Evolutionary conservation across 2,113 vertebrate species (phyloP).

Genomic region (Eulemur macaco): DNA sequence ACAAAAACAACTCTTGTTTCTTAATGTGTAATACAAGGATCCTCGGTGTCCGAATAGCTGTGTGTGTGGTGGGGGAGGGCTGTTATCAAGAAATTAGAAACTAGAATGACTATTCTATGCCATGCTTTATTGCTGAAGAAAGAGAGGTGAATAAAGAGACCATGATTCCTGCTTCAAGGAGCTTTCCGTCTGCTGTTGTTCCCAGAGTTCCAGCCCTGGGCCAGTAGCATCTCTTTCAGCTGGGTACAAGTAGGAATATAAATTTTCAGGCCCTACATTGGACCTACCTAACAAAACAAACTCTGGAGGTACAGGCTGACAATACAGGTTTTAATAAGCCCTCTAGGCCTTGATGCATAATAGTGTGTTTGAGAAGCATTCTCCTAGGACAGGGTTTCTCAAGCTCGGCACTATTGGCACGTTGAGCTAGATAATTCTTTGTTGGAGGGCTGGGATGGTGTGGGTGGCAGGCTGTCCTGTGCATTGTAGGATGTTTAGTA

Average conservation of each 20-base stretch:
- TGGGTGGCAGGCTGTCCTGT: rapidly evolving
- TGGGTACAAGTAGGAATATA: not conserved
- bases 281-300: not conserved
- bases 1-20: not conserved
- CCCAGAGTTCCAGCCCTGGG: not conserved
- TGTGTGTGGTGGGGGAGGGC: not conserved
- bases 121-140: not conserved
- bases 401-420: rapidly evolving
- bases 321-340: not conserved
- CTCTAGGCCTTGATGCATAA: not conserved
- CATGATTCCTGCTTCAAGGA: not conserved
- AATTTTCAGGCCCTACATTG: not conserved
- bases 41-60: not conserved
- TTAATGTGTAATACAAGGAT: not conserved
- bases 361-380: not conserved
- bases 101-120: not conserved
- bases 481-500: not conserved
- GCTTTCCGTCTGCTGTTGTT: not conserved
- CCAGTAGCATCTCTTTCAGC: not conserved
- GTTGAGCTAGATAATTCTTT: not conserved
- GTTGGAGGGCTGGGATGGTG: too few relatives aligned
- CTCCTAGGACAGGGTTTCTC: not conserved
- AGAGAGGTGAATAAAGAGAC: not conserved
- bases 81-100: not conserved
- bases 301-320: not conserved